These are phyloP conservation scores for Amblyjoppa proteus DNA, from an alignment of 2,888 invertebrate genomes.

Conservation along the genomic window DNA sequence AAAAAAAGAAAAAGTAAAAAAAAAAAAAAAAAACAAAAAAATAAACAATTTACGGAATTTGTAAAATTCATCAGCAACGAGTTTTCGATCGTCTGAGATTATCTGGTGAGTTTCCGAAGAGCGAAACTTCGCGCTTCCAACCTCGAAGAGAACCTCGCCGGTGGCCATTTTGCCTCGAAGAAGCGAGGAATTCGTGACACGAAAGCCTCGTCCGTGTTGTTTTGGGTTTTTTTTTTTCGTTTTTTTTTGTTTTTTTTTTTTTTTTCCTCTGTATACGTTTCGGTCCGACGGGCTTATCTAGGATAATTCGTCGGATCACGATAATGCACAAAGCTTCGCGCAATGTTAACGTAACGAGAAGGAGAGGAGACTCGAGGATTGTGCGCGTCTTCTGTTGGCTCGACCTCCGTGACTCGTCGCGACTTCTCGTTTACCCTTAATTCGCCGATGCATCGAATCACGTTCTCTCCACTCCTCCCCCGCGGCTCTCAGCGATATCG, in stretches of 20 bases:
- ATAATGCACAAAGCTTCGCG: conserved; percentile 28
- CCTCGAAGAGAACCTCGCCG: not conserved
- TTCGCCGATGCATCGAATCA: conserved; percentile 65
- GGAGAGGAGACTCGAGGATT: conserved; percentile 11
- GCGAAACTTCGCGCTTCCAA: not conserved
- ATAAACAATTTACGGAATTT: not conserved
- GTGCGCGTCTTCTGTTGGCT: conserved; percentile 45
- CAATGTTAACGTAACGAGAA: conserved; percentile 17
- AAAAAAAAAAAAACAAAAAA: not conserved
- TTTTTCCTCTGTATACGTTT: not conserved
- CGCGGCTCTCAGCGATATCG: conserved; percentile 30
- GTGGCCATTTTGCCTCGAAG: conserved; percentile 53
- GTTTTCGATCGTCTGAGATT: not conserved
- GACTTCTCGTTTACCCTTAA: conserved; percentile 69
- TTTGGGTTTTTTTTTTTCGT: conserved; percentile 4
- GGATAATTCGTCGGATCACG: conserved; percentile 60
- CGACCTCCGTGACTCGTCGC: conserved; percentile 61
- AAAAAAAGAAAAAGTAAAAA: not conserved
- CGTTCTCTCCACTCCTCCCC: conserved; percentile 24
- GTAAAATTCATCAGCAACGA: not conserved
- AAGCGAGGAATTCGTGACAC: conserved; percentile 45
- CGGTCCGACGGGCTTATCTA: conserved; percentile 13
- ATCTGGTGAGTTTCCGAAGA: not conserved
- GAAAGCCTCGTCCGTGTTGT: conserved; percentile 7
- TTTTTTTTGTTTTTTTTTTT: not conserved